Evolutionary conservation across 2,888 invertebrate genomes (phyloP), one percentile per base, ranked within the genome.

Genomic region (Galeopsomyia nigrocyanea): DNA sequence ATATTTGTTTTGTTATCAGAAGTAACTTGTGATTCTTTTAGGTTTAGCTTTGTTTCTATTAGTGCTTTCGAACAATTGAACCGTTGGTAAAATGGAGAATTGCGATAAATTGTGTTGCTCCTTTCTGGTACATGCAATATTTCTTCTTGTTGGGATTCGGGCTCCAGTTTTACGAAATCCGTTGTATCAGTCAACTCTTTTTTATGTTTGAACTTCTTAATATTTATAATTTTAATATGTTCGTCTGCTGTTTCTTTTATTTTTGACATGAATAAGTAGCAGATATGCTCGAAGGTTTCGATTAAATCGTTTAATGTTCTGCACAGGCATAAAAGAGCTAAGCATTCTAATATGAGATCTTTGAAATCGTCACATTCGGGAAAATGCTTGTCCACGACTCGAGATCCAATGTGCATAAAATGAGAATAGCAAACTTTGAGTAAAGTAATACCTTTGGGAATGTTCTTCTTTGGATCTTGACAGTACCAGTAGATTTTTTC

Each of bases 341-440:
- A 72, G 31, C 69, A 74, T 68, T 78, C 75, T 26, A 78, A 57
- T 39, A 75, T 9, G n/a, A 76, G 57, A 3, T 51, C 50, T 64
- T 74, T 77, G 1, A 68, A 39, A 5, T 17, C 2, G 16, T 61
- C 63, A 16, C 57, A 19, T 31, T 75, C 22, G 9, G 58, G 70
- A 53, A 39, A 75, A 13, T 47, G 21, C 3, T 60, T 71, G 6
- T 61, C 55, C 14, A 76, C 67, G 1, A 39, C 56, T 21, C 50
- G 55, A 0, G 75, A 62, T 1, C 74, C 68, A 16, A 65, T 68
- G 31, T 73, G 70, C 71, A 75, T 72, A 10, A 75, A 66, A 39
- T 76, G 73, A 1, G 60, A 71, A 68, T 67, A 76, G 22, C 78
- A 78, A n/a, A n/a, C n/a, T n/a, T n/a, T n/a, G n/a, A n/a, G n/a